Evolutionary conservation across 1,140 invertebrate species (phyloP), one percentile per base, ranked within the genome.

Genomic region (Drosophila kepulauana): DNA sequence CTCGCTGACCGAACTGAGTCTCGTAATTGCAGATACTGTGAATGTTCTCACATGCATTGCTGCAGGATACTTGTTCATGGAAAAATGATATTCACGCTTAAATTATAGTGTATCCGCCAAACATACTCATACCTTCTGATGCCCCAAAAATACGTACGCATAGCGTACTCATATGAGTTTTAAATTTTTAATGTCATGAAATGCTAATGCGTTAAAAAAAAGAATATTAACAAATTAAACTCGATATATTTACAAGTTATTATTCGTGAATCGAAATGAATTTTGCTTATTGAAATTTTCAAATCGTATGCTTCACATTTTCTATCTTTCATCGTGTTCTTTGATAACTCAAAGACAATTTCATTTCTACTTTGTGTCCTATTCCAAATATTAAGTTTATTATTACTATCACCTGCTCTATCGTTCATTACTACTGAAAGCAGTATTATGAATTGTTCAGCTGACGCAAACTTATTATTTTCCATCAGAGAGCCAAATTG

Each of bases 61-160:
- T 90, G 62, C 82, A 89, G 86, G 86, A 86, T 90, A 89, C 79
- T 89, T 89, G 86, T 89, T 89, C 86, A 90, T 89, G 86, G 86
- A 89, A 89, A 89, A 90, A 89, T 89, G 79, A 89, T 89, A 89
- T 89, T 89, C 85, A 90, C 86, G 86, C 85, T 90, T 76, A 90
- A 89, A 90, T 89, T 89, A 89, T 89, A 90, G 85, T 90, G 78
- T 82, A 82, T 85, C 74, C 66, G 48, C 77, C 10, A 82, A 25
- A 13, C 35, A 38, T 8, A 13, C 41, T 13, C 80, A 72, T 68
- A 16, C 38, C 67, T 65, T 20, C 63, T 78, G 67, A 52, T 72
- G 71, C 49, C 65, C 48, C 43, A 69, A 67, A 74, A 35, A 48
- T 5, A 45, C 30, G 59, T 52, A 65, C 51, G 52, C 46, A 57